Conservation (phyloP, 2,888 invertebrate genomes). For the Biston stratarius region DNA sequence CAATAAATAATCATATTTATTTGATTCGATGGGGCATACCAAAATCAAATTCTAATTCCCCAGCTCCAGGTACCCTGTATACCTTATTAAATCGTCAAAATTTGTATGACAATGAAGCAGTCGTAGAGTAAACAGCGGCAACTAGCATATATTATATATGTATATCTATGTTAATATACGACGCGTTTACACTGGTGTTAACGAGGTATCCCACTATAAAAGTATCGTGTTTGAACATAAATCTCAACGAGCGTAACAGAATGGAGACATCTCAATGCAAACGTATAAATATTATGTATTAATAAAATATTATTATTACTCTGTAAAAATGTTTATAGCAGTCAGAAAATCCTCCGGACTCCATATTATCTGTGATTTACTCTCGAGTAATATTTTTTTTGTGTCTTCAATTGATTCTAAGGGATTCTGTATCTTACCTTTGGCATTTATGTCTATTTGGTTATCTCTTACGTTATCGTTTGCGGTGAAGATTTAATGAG, state of each 20-base stretch:
- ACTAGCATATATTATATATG: constrained; percentile 67
- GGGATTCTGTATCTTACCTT: constrained; percentile 33
- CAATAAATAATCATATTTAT: no score
- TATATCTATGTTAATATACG: constrained; percentile 62
- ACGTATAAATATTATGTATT: constrained; percentile 76
- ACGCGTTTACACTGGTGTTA: constrained; percentile 82
- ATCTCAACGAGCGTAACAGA: constrained; percentile 64
- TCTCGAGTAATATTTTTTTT: constrained; percentile 43
- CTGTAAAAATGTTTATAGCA: constrained; percentile 61
- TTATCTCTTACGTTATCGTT: constrained; percentile 56
- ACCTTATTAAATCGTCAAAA: constrained; percentile 64
- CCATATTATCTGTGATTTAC: constrained; percentile 45
- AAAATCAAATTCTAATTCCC: no score
- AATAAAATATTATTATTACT: constrained; percentile 72
- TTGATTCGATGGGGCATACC: no score
- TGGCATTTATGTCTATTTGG: constrained; percentile 36
- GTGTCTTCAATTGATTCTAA: constrained; percentile 45
- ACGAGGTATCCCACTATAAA: constrained; percentile 80
- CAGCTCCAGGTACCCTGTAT: background rate
- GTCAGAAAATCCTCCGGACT: constrained; percentile 44
- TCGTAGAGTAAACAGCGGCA: constrained; percentile 68
- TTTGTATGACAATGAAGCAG: constrained; percentile 74
- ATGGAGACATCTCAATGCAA: constrained; percentile 70
- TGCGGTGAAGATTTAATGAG: constrained; percentile 68
- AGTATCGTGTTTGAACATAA: constrained; percentile 77